Evolutionary conservation across 2,888 invertebrate species (phyloP).

Genomic region (Hyposoter dolosus): DNA sequence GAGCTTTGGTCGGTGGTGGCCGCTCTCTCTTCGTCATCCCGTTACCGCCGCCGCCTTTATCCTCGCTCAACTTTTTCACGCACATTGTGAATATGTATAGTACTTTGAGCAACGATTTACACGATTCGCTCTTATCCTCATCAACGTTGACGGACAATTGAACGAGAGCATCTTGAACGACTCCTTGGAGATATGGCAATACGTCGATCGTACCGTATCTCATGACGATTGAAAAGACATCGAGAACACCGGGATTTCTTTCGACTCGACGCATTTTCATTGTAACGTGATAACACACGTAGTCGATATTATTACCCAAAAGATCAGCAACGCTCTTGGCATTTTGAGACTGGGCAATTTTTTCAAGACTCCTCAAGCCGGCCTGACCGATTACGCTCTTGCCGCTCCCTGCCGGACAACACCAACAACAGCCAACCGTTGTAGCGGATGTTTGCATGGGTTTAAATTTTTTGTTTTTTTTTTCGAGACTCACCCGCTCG

Average conservation of each 20-base stretch:
- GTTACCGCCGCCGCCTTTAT: constrained; percentile 3
- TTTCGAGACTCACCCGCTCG: constrained; percentile 87
- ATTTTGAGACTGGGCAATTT: constrained; percentile 87
- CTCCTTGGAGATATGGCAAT: constrained; percentile 88
- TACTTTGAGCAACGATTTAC: constrained; percentile 89
- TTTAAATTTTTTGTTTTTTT: background rate
- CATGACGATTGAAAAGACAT: constrained; percentile 90
- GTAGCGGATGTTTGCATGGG: background rate
- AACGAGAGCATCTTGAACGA: constrained; percentile 89
- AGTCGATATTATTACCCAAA: constrained; percentile 90
- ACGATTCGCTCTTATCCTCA: constrained; percentile 84
- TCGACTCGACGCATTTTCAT: constrained; percentile 88
- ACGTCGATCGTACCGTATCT: constrained; percentile 89
- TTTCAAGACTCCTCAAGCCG: constrained; percentile 87
- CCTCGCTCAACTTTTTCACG: constrained; percentile 86
- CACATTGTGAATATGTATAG: constrained; percentile 89
- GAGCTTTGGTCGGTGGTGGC: constrained; percentile 50
- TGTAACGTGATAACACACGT: constrained; percentile 90
- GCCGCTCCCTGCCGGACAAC: constrained; percentile 89
- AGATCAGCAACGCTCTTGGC: constrained; percentile 87
- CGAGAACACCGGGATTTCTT: constrained; percentile 88
- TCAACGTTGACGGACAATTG: constrained; percentile 88
- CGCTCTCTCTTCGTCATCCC: background rate
- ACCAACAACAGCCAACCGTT: constrained; percentile 60
- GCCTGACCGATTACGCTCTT: constrained; percentile 88